Base-by-base conservation (phyloP, 2,888 invertebrate species). In the Trissolcus japonicus region DNA sequence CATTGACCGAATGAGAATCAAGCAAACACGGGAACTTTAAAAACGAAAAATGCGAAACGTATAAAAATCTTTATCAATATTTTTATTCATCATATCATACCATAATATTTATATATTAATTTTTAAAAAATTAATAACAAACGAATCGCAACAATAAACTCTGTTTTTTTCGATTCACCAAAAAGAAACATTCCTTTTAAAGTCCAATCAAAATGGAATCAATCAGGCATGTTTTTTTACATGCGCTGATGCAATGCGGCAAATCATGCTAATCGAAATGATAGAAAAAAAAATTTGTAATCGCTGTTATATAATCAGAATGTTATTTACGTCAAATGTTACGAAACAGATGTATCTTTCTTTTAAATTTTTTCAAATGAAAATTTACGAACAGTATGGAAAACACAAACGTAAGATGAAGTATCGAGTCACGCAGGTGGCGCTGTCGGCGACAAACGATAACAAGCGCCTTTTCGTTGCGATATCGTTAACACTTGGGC, bases 401-500 rank as follows among this genome's bases (percentile, higher is more conserved):
- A 59, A 35, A 14, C 59, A 51, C 46, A 54, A 55, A 40, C 14
- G 43, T 25, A 17, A 13, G 51, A 51, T 9, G 25, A 46, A 55
- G 41, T 16, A 46, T 41, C 51, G 46, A 35, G n/a, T 51, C 40
- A 43, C 51, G 19, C 43, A 53, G 43, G 35, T 62, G 41, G 54
- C 54, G 53, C 40, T 61, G 46, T 16, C 16, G 35, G 35, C 19
- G 51, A 51, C 19, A 17, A 53, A 29, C 54, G 35, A 41, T 50
- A 50, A 62, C 43, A 19, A 19, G 60, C 35, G 54, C 50, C 17
- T 48, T 16, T 55, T 59, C 61, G 69, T 69, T 62, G 73, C 69
- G 78, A 78, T 66, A 62, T 75, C 74, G 74, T 57, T 65, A 78
- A 80, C 82, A 84, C 82, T 83, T 82, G 83, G 85, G 83, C 84